Conservation (phyloP, 1,140 invertebrate species). For the Pseudoatta argentina region DNA sequence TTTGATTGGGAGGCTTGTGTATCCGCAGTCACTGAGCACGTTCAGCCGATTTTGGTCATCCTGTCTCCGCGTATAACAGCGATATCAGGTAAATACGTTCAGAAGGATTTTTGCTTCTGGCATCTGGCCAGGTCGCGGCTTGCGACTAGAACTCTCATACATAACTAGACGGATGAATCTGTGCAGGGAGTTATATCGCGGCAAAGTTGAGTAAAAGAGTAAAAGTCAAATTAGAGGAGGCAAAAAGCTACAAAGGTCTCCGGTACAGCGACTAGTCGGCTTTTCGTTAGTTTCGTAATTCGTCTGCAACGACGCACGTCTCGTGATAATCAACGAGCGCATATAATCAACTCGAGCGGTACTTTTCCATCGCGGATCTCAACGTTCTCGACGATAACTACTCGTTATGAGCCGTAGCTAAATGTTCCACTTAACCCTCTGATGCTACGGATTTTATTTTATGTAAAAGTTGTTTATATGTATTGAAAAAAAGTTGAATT, state of each 20-base stretch:
- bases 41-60: constrained; percentile 44
- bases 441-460: background rate
- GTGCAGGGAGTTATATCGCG: background rate
- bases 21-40: constrained; percentile 45
- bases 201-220: constrained; percentile 20
- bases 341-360: constrained; percentile 40
- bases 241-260: constrained; percentile 3
- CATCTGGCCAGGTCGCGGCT: constrained; percentile 32
- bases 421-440: background rate
- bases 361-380: constrained; percentile 24
- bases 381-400: background rate
- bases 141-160: background rate
- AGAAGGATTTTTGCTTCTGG: constrained; percentile 58
- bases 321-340: constrained; percentile 51
- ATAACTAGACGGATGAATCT: constrained; percentile 39
- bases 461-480: background rate
- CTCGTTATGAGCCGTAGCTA: constrained; percentile 10
- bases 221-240: constrained; percentile 12
- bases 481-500: no score
- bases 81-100: constrained; percentile 63
- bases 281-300: constrained; percentile 14
- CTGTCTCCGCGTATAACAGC: constrained; percentile 41
- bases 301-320: constrained; percentile 35
- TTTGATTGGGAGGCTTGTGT: constrained; percentile 49
- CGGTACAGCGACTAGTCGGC: background rate